phyloP scores from a whole-genome alignment of 53 echinoderm and acorn worm species.

The Paracentrotus lividus region DNA sequence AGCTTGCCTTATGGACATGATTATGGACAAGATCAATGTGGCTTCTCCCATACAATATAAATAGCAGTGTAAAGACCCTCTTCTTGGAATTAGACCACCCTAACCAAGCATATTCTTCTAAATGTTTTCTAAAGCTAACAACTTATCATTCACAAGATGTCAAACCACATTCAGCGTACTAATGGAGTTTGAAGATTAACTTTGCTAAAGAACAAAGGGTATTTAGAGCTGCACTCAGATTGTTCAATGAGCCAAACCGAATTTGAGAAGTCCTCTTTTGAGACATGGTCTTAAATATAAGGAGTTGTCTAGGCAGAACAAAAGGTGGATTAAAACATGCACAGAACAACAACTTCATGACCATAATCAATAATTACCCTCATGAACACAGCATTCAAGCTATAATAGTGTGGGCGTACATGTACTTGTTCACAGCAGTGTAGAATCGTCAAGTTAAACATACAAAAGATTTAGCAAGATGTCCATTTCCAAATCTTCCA shows the following conservation, averaged over 20 bases:
- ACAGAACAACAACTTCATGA: not conserved
- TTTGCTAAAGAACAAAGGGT: conserved; percentile 11
- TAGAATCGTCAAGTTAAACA: too few species aligned
- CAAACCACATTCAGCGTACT: conserved; percentile 34
- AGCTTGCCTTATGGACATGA: not conserved
- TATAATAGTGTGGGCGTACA: too few species aligned
- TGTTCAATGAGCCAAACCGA: conserved; percentile 15
- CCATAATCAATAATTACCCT: not conserved
- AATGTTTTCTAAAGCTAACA: conserved; percentile 8
- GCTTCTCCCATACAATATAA: conserved; percentile 8
- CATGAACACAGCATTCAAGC: too few species aligned
- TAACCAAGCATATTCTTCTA: not conserved
- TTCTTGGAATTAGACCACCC: conserved; percentile 40
- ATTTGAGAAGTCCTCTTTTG: conserved; percentile 2
- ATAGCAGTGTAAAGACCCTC: conserved; percentile 6
- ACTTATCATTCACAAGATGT: not conserved
- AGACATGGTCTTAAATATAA: too few species aligned
- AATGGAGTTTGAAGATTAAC: conserved; percentile 61
- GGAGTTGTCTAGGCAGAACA: not conserved
- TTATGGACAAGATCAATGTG: conserved; percentile 39
- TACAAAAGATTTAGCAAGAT: too few species aligned
- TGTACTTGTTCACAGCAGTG: not conserved
- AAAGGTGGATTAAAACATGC: not conserved
- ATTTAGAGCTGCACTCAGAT: conserved; percentile 15
- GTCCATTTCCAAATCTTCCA: too few species aligned